Conservation (phyloP, 2,113 vertebrate species). For the Megaceryle maxima region DNA sequence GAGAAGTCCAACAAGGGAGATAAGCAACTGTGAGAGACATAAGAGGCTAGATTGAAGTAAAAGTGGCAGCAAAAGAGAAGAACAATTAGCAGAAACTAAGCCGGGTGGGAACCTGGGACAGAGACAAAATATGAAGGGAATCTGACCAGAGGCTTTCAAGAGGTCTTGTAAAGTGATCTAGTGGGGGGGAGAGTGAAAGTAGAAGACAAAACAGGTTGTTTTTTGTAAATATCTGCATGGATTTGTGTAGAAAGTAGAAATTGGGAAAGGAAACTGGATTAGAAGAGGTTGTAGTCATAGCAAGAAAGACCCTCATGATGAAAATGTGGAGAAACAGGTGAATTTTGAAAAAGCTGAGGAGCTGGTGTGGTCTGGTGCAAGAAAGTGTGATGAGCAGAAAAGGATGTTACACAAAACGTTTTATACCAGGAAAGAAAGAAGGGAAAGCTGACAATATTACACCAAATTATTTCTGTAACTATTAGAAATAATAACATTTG, state of each 20-base stretch:
- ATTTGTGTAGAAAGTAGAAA: background rate
- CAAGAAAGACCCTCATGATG: background rate
- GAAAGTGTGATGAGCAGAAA: background rate
- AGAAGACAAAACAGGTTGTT: background rate
- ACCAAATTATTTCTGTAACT: background rate
- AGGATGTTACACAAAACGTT: background rate
- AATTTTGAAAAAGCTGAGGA: background rate
- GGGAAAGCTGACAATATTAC: background rate
- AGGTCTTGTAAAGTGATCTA: background rate
- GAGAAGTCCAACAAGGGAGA: background rate
- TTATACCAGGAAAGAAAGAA: background rate
- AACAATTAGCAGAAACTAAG: background rate
- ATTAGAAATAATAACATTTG: background rate
- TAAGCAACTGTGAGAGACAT: background rate
- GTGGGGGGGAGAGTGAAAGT: background rate
- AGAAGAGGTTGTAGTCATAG: background rate
- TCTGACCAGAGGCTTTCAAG: background rate
- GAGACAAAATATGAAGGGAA: background rate
- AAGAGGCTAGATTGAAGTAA: background rate
- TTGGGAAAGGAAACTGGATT: background rate
- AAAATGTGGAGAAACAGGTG: background rate
- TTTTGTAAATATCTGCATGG: background rate
- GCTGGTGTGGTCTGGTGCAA: background rate
- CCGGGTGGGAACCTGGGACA: background rate
- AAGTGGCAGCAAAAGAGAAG: background rate